Evolutionary conservation across 2,888 invertebrate species (phyloP), one percentile per base, ranked within the genome.

Genomic region (Hirtodrosophila histrioides): DNA sequence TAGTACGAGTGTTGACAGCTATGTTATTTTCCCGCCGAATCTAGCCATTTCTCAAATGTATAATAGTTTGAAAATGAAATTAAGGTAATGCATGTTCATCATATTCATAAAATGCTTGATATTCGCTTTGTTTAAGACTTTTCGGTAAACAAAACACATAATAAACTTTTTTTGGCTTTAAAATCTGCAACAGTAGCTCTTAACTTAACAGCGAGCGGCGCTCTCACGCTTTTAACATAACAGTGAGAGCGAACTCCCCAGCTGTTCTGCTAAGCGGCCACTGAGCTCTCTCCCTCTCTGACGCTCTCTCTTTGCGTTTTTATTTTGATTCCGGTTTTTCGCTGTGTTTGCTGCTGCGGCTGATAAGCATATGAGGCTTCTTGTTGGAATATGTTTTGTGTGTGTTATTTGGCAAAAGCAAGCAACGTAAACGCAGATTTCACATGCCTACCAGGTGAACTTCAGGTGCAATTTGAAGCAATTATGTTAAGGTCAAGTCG

Each of bases 321-420:
- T 76, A 68, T 85, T 82, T 80, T 86, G 81, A 86, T 84, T 80
- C 86, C 84, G 80, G 84, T 80, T 82, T 80, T 70, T 78, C 73
- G 82, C 64, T 80, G 70, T 65, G 57, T 75, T 78, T 78, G 69
- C 49, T 78, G 69, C 51, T 45, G 51, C 56, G 37, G 10, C 71
- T 79, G 83, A 85, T 80, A 80, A 85, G 68, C 75, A 62, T 45
- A 48, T 51, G 51, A 40, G 40, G 54, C 64, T 71, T 65, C 80
- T 79, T 54, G 23, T 53, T 67, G 39, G 40, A 67, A 40, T 66
- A 66, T 69, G 58, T 43, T 36, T 40, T 43, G 9, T 31, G 9
- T 31, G 7, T 31, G 9, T 35, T 54, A 29, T 61, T 61, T 43
- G 53, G 45, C 74, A 62, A 57, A 41, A 17, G 10, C 49, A 50